phyloP scores from a whole-genome alignment of 1,140 invertebrate genomes.

The Hyles euphorbiae region DNA sequence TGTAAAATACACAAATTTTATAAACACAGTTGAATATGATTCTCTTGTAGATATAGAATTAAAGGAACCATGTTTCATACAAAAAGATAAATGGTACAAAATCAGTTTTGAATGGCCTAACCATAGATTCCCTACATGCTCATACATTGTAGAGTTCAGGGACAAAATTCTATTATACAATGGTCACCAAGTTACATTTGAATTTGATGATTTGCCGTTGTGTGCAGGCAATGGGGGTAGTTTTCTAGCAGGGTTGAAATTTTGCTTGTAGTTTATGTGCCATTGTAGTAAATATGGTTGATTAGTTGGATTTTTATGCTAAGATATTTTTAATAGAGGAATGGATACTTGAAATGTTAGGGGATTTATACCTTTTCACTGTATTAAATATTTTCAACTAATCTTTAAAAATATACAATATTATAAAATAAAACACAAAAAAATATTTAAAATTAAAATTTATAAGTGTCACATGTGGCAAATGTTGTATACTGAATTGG shows the following conservation, averaged over 20 bases:
- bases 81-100: slow-evolving; percentile 65
- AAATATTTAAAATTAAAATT: too few relatives aligned
- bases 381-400: too few relatives aligned
- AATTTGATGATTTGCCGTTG: slow-evolving; percentile 61
- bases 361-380: too few relatives aligned
- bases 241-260: slow-evolving; percentile 65
- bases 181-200: slow-evolving; percentile 53
- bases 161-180: slow-evolving; percentile 34
- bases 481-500: too few relatives aligned
- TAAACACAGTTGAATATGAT: slow-evolving; percentile 55
- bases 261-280: slow-evolving; percentile 43
- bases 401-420: too few relatives aligned
- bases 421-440: too few relatives aligned
- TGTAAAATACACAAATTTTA: slow-evolving; percentile 44
- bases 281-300: not conserved
- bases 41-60: slow-evolving; percentile 58
- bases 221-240: slow-evolving; percentile 46
- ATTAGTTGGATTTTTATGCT: too few relatives aligned
- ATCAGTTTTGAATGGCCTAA: slow-evolving; percentile 62
- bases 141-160: slow-evolving; percentile 60
- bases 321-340: too few relatives aligned
- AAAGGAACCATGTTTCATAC: slow-evolving; percentile 53
- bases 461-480: too few relatives aligned
- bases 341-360: too few relatives aligned
- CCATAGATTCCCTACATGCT: slow-evolving; percentile 41